Evolutionary conservation across 92 coral and sea anemone species (phyloP).

Genomic region (Phenganax stokvisi): DNA sequence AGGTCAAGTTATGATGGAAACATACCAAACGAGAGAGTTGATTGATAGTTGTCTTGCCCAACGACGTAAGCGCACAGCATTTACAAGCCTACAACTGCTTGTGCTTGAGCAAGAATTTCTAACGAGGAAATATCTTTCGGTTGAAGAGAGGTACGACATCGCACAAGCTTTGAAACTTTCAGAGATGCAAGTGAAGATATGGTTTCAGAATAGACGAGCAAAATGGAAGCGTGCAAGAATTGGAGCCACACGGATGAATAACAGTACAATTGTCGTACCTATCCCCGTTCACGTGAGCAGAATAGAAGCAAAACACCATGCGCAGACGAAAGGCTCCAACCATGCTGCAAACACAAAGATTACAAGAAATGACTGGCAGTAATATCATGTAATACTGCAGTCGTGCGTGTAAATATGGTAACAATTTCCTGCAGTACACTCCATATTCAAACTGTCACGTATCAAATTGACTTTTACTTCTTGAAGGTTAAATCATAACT

Average conservation of each 20-base stretch:
- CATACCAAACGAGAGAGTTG: not conserved
- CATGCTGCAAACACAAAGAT: too few species aligned
- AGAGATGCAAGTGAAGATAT: slow-evolving; percentile 14
- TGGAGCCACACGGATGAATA: not conserved
- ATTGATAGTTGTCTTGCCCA: not conserved
- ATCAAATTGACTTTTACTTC: too few species aligned
- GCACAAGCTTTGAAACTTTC: not conserved
- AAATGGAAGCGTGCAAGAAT: slow-evolving; percentile 9
- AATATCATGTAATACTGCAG: too few species aligned
- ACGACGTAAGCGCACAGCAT: slow-evolving; percentile 15
- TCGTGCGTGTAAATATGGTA: too few species aligned
- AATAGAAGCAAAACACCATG: not conserved
- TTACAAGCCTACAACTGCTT: not conserved
- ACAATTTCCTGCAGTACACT: too few species aligned
- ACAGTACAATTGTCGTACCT: not conserved
- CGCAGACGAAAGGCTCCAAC: too few species aligned
- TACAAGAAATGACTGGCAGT: too few species aligned
- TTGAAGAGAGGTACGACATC: not conserved
- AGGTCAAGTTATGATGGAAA: not conserved
- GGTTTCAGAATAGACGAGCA: slow-evolving; percentile 20
- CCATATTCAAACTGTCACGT: too few species aligned
- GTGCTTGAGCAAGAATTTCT: slow-evolving; percentile 9
- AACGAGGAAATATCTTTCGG: slow-evolving; percentile 6
- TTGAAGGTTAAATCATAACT: too few species aligned
- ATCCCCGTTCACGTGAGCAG: not conserved